phyloP scores from a whole-genome alignment of 2,113 vertebrate species.

The Carassius carassius region DNA sequence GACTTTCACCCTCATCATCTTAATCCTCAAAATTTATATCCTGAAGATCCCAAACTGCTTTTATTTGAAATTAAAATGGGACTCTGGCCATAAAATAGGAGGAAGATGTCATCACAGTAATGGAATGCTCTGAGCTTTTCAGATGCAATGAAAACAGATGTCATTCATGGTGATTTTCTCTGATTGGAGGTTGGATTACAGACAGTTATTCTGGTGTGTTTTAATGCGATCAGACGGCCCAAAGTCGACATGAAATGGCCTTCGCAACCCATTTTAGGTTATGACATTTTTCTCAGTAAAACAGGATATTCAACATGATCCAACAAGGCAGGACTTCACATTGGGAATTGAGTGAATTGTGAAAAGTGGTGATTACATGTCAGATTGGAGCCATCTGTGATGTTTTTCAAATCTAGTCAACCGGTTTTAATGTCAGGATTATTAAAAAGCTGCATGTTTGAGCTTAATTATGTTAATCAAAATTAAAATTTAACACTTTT shows the following conservation, averaged over 20 bases:
- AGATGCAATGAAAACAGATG: constrained; percentile 54
- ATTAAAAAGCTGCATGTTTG: no score
- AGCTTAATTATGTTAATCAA: neutral
- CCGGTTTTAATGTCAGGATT: no score
- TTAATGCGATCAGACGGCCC: constrained; percentile 2
- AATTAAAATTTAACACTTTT: neutral
- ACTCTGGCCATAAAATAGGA: constrained; percentile 81
- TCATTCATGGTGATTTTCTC: constrained; percentile 9
- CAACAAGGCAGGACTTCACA: no score
- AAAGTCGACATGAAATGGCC: constrained; percentile 1
- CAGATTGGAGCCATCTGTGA: neutral
- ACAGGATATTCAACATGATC: no score
- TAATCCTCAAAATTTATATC: constrained; percentile 60
- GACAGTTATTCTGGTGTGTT: neutral
- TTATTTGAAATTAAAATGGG: constrained; percentile 61
- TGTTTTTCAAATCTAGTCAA: neutral
- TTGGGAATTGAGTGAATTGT: neutral
- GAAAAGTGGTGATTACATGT: neutral
- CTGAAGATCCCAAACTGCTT: constrained; percentile 64
- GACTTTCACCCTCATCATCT: constrained; percentile 59
- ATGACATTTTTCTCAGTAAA: no score
- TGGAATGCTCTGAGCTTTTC: constrained; percentile 63
- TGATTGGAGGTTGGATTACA: constrained; percentile 4
- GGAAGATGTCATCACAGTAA: constrained; percentile 68
- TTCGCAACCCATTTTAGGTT: neutral